Evolutionary conservation across 2,113 vertebrate species (phyloP), one percentile per base, ranked within the genome.

Genomic region (Crocuta crocuta): DNA sequence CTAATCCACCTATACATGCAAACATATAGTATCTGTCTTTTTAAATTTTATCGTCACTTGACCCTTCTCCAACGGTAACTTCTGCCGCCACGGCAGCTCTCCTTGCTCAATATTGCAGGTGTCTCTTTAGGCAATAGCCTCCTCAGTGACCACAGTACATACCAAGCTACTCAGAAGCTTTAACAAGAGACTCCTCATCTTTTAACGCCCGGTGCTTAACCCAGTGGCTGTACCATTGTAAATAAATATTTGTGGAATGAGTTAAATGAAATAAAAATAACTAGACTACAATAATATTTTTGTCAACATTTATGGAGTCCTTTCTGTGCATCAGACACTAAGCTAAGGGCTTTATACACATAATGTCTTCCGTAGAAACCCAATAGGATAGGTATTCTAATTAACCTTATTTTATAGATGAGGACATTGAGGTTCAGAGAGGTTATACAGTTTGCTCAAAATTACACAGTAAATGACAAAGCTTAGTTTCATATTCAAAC

Each of bases 61-160:
- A 48, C 43, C 26, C 26, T 76, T 76, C 74, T 76, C 74, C 74
- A 31, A 8, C 1, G 7, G 74, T 48, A 76, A 12, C 24, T 76
- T 28, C 0, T 10, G 66, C 33, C 43, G n/a, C 68, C 33, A 3
- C 0, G 4, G 4, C 5, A 23, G 76, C 10, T 71, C 45, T 87
- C 66, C 10, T 71, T 58, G 17, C 6, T 10, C 28, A 19, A 4
- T 28, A 23, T 0, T 33, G 31, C 2, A 0, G 4, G 19, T 79
- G 43, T 26, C 31, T 53, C 50, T 83, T 31, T 12, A 15, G 33
- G 31, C 35, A n/a, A 12, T 8, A 28, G 12, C 35, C 26, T 76
- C 16, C 6, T 89, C 58, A 10, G 26, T 11, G 15, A 88, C 4
- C 13, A 55, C 33, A 19, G 23, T 4, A 21, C 17, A 24, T 17